Base-by-base conservation (phyloP, 64 coral and sea anemone species). In the Acropora tenuis region DNA sequence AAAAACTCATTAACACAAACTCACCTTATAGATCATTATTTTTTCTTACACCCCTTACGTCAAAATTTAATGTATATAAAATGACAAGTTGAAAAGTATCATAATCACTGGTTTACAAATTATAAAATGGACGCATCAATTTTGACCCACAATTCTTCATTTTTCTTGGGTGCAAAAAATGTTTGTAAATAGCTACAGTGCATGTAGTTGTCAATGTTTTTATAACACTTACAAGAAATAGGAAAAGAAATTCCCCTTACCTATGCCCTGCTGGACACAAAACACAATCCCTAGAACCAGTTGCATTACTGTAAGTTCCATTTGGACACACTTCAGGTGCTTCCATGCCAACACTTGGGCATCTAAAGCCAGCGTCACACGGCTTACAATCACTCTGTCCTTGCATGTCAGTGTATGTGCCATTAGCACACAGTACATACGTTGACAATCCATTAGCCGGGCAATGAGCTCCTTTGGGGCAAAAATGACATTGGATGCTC, bases 391-490 rank as follows among this genome's bases (percentile, higher is more conserved):
- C 76, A 78, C 49, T 88, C 40, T 41, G 49, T 15, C 71, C 57
- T 40, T 76, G 48, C 5, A 46, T 13, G 15, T 88, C 86, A 73
- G 86, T 43, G 57, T 88, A 88, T 0, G 86, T 88, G 11, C 86
- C 86, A 74, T 74, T 74, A 18, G 49, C 69, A 47, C 86, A 88
- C 1, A 76, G 86, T 6, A 44, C 50, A 50, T 44, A 88, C 43
- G 49, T 76, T 17, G 71, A 5, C 13, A 76, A n/a, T 13, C 86
- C 86, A 47, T 76, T 63, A 0, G 48, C 44, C 47, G 86, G 86
- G 44, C 93, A 94, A 10, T 79, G 71, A 73, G 93, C 82, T 46
- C 93, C 93, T 52, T 87, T 94, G n/a, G 80, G 88, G 81, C 93
- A 94, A 41, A 60, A 15, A 17, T 79, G 48, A 47, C 93, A 94